These are phyloP conservation scores for Rambutsinella grinnellia DNA, from an alignment of 2,888 invertebrate species.

Conservation along the genomic window DNA sequence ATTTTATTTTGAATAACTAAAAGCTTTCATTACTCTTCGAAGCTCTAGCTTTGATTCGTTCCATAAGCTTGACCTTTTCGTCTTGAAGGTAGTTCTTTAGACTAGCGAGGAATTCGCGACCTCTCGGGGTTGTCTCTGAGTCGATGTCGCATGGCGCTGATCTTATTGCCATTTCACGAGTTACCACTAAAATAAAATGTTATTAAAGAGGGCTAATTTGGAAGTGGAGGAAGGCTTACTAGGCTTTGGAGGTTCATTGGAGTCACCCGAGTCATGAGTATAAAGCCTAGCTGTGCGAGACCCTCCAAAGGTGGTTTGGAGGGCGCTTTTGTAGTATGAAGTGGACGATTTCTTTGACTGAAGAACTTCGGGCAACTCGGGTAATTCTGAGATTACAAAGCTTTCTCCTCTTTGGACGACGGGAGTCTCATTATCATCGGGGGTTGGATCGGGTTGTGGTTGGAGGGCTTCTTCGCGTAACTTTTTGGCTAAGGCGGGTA, in stretches of 20 bases:
- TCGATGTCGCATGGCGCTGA: slow-evolving; percentile 32
- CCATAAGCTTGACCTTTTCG: slow-evolving; percentile 26
- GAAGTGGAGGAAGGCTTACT: background rate
- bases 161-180: slow-evolving; percentile 33
- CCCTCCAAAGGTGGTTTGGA: too few species aligned
- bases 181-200: background rate
- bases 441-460: too few species aligned
- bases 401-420: too few species aligned
- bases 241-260: background rate
- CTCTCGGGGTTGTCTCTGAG: background rate
- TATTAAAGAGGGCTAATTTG: background rate
- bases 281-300: background rate
- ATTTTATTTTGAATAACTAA: too few species aligned
- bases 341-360: too few species aligned
- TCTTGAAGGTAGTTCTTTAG: slow-evolving; percentile 24
- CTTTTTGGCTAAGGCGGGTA: slow-evolving; percentile 31
- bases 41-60: slow-evolving; percentile 8
- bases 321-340: too few species aligned
- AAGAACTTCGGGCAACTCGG: too few species aligned
- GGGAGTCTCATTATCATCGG: too few species aligned
- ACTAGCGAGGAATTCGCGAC: slow-evolving; percentile 13
- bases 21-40: slow-evolving; percentile 29
- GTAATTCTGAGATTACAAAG: too few species aligned
- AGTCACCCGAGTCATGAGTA: background rate
- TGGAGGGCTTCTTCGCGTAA: slow-evolving; percentile 1